phyloP scores from a whole-genome alignment of 2,113 vertebrate species.

The Psettodes erumei region DNA sequence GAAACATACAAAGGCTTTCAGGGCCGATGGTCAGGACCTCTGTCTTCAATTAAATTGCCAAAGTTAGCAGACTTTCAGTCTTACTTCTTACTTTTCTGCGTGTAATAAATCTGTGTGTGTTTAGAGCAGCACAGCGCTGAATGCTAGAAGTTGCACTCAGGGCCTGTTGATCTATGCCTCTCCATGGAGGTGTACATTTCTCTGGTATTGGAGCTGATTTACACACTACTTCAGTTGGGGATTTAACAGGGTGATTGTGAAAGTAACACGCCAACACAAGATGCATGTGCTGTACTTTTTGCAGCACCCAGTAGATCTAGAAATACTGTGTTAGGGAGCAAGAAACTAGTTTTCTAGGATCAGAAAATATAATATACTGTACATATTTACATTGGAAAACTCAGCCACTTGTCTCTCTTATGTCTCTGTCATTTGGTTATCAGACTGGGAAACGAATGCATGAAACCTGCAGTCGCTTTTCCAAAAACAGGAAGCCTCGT shows the following conservation, averaged over 20 bases:
- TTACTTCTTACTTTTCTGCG: no score
- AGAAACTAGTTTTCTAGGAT: neutral
- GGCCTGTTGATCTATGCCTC: constrained; percentile 28
- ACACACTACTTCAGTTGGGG: neutral
- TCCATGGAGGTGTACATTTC: neutral
- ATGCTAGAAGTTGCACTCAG: constrained; percentile 2
- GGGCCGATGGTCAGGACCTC: neutral
- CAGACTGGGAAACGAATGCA: neutral
- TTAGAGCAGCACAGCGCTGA: constrained; percentile 8
- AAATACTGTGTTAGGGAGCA: neutral
- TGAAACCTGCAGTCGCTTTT: neutral
- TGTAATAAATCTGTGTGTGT: constrained; percentile 18
- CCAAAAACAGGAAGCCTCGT: constrained; percentile 15
- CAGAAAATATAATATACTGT: no score
- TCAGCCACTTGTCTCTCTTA: neutral
- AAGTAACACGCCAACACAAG: constrained; percentile 1
- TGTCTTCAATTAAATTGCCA: neutral
- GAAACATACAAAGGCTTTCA: no score
- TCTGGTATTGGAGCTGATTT: constrained; percentile 9
- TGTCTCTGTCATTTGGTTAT: neutral
- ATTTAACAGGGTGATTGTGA: constrained; percentile 22
- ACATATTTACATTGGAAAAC: no score
- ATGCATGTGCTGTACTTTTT: neutral
- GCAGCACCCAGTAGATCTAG: neutral
- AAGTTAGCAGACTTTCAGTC: neutral